phyloP scores from a whole-genome alignment of 64 coral and sea anemone genomes.

The Porites australiensis region DNA sequence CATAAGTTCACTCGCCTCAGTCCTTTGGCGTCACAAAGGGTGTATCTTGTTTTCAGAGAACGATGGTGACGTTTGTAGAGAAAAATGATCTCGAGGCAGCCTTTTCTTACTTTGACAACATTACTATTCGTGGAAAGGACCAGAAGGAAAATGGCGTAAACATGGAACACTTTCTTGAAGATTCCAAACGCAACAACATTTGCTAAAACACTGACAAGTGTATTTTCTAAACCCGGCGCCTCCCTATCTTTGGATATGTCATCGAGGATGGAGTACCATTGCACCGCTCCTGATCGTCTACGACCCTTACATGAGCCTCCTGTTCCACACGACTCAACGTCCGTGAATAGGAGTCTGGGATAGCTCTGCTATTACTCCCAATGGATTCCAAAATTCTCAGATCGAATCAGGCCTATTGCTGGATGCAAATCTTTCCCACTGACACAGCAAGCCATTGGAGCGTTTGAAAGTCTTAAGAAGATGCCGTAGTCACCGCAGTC shows the following conservation, averaged over 20 bases:
- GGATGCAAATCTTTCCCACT: slow-evolving; percentile 59
- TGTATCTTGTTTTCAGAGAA: slow-evolving; percentile 71
- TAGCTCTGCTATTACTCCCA: slow-evolving; percentile 67
- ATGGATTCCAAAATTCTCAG: slow-evolving; percentile 61
- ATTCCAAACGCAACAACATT: slow-evolving; percentile 29
- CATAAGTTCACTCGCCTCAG: slow-evolving; percentile 59
- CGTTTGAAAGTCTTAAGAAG: slow-evolving; percentile 44
- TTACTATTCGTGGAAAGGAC: slow-evolving; percentile 72
- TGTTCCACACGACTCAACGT: slow-evolving; percentile 40
- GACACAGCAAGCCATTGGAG: background rate
- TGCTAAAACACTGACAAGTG: background rate
- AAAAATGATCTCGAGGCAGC: slow-evolving; percentile 53
- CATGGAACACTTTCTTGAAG: slow-evolving; percentile 57
- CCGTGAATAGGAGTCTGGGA: slow-evolving; percentile 65
- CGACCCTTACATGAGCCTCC: slow-evolving; percentile 62
- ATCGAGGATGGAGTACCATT: slow-evolving; percentile 49
- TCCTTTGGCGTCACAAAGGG: slow-evolving; percentile 73
- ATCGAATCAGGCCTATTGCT: slow-evolving; percentile 50
- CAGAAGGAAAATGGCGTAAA: slow-evolving; percentile 73
- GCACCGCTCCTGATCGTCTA: slow-evolving; percentile 65
- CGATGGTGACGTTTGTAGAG: slow-evolving; percentile 73
- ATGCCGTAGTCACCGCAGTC: slow-evolving; percentile 29
- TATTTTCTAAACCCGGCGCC: slow-evolving; percentile 64
- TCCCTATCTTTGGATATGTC: slow-evolving; percentile 76
- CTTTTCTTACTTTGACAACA: slow-evolving; percentile 61